These are phyloP conservation scores for Urocitellus parryii DNA, from an alignment of 2,113 vertebrate species.

Conservation along the genomic window DNA sequence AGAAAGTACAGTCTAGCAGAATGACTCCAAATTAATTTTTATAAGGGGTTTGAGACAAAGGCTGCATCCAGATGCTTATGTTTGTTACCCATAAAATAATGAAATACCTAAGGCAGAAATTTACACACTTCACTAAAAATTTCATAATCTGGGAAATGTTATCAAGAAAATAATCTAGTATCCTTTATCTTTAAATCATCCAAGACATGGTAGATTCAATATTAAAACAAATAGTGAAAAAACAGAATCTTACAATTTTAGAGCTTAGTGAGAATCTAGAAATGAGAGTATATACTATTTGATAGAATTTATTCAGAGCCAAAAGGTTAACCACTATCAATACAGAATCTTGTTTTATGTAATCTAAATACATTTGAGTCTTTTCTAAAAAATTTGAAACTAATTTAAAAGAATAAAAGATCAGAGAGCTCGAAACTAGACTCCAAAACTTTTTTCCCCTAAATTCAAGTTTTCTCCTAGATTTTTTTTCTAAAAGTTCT, in stretches of 20 bases:
- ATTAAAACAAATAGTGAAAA: not conserved
- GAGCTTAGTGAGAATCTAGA: not conserved
- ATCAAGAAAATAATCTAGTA: not conserved
- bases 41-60: not conserved
- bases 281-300: not conserved
- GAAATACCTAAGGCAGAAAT: not conserved
- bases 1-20: not conserved
- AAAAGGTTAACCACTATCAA: not conserved
- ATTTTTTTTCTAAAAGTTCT: not conserved
- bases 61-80: not conserved
- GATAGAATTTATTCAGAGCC: not conserved
- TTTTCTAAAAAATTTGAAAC: slow-evolving; percentile 5
- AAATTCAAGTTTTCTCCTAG: not conserved
- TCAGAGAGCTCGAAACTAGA: not conserved
- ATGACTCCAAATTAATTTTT: not conserved
- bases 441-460: not conserved
- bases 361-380: not conserved
- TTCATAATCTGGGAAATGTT: not conserved
- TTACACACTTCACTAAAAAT: not conserved
- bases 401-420: not conserved
- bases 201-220: not conserved
- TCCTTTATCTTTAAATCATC: not conserved
- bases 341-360: not conserved
- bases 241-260: not conserved
- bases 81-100: not conserved